phyloP scores from a whole-genome alignment of 2,888 invertebrate genomes.

The Pachymerium ferrugineum region DNA sequence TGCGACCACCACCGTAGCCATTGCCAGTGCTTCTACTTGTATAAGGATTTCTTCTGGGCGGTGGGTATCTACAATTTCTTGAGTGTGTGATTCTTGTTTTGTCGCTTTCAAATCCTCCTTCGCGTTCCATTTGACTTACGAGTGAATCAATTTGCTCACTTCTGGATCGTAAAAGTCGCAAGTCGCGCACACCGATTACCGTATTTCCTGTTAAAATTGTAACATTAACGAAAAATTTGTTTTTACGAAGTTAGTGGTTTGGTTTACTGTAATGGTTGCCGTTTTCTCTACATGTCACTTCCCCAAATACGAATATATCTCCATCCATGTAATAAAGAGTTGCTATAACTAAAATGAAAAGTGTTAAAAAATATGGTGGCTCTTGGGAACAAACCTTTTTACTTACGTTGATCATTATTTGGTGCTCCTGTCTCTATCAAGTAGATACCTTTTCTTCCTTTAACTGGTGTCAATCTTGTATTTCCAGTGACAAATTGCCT shows the following conservation, averaged over 20 bases:
- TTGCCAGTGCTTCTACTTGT: neutral
- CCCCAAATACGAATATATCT: neutral
- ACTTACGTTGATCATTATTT: neutral
- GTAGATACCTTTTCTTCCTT: neutral
- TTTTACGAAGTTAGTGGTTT: no score
- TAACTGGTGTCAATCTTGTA: neutral
- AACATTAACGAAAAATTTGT: neutral
- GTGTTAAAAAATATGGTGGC: neutral
- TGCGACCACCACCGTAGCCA: neutral
- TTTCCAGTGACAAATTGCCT: neutral
- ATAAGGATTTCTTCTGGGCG: neutral
- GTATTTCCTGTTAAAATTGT: neutral
- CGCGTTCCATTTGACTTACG: neutral
- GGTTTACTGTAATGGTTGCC: neutral
- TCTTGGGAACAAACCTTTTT: neutral
- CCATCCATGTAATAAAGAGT: neutral
- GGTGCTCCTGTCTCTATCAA: neutral
- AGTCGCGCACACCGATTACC: neutral
- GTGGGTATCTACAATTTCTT: neutral
- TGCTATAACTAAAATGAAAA: neutral
- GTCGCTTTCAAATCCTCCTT: neutral
- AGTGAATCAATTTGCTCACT: neutral
- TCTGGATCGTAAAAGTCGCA: neutral
- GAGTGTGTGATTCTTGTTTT: neutral
- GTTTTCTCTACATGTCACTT: neutral